A percentile compares a stretch with the other conserved stretches of the same genome.
Evolutionary conservation across 2,113 vertebrate genomes (phyloP).

Genomic region (Taurulus bubalis): DNA sequence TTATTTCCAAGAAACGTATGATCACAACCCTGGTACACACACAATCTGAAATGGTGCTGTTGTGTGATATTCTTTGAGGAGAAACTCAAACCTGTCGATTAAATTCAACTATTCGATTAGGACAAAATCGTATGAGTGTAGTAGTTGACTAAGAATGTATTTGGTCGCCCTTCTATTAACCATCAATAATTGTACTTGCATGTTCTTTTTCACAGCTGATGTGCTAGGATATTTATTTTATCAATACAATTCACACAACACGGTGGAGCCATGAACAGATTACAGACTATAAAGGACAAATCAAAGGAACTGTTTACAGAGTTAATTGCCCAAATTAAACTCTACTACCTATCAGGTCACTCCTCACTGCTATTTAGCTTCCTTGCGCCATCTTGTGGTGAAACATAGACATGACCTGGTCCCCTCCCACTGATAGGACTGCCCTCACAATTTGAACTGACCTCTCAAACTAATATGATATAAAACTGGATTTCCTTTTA

Average conservation of each 20-base stretch:
- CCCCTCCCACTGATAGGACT: too few species aligned
- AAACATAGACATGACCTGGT: background rate
- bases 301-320: slow-evolving; percentile 21
- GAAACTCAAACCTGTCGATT: too few species aligned
- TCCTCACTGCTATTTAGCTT: background rate
- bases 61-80: background rate
- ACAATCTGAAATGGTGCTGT: background rate
- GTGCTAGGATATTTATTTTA: background rate
- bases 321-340: slow-evolving; percentile 1
- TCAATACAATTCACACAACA: background rate
- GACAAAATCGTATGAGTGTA: too few species aligned
- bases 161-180: too few species aligned
- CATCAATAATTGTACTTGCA: background rate
- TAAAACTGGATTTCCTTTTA: background rate
- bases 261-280: background rate
- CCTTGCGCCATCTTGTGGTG: slow-evolving; percentile 53
- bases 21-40: too few species aligned
- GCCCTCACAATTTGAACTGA: background rate
- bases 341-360: background rate
- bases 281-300: slow-evolving; percentile 11
- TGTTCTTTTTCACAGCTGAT: background rate
- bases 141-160: too few species aligned
- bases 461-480: background rate
- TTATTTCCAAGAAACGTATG: background rate
- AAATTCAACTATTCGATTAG: too few species aligned